phyloP scores from a whole-genome alignment of 1,140 invertebrate species.

The Oncopeltus fasciatus region DNA sequence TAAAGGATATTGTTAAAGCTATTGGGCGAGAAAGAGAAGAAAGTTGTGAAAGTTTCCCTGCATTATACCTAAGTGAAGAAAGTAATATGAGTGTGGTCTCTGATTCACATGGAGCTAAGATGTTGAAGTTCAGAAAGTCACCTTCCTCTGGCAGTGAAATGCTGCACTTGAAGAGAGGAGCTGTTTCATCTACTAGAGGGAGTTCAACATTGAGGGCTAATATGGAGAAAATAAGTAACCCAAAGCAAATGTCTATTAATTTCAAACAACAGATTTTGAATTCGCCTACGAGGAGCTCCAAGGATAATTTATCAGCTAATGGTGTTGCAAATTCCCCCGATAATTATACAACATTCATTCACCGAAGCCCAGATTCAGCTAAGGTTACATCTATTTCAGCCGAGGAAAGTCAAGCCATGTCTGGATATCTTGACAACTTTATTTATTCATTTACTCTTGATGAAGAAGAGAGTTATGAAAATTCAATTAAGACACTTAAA shows the following conservation, averaged over 20 bases:
- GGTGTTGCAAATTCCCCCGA: no score
- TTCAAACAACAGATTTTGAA: no score
- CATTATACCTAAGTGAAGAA: background rate
- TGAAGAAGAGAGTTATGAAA: background rate
- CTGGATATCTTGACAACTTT: background rate
- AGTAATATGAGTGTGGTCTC: background rate
- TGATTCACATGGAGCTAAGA: background rate
- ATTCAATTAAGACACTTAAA: background rate
- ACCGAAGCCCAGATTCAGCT: no score
- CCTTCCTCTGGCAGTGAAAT: background rate
- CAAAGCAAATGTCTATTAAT: no score
- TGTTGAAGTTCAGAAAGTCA: background rate
- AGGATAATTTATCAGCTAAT: no score
- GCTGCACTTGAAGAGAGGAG: background rate
- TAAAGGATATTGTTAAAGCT: no score
- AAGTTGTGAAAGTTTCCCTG: background rate
- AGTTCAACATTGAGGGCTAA: no score
- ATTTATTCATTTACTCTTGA: background rate
- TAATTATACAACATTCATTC: no score
- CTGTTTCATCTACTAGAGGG: background rate
- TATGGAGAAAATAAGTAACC: no score
- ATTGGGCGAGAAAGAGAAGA: background rate
- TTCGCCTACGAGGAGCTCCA: no score
- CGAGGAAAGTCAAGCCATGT: background rate
- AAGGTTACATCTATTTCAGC: background rate